Evolutionary conservation across 1,140 invertebrate genomes (phyloP).

Genomic region (Palaemon carinicauda): DNA sequence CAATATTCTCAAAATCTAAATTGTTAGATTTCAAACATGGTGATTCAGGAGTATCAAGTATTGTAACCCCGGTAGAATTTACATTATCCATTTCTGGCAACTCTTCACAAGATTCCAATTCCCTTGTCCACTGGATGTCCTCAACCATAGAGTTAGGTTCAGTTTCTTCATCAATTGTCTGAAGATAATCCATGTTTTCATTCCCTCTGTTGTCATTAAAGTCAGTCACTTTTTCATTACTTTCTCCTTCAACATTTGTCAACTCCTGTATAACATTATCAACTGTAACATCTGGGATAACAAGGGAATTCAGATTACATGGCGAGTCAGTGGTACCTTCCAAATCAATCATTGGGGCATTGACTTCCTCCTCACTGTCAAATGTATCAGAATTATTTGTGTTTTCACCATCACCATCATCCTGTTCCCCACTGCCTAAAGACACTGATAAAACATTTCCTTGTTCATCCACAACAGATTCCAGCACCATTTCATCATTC

Average conservation of each 20-base stretch:
- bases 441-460: background rate
- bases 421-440: background rate
- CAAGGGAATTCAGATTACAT: background rate
- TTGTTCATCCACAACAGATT: constrained; percentile 16
- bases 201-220: background rate
- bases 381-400: background rate
- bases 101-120: background rate
- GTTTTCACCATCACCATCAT: background rate
- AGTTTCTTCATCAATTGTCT: constrained; percentile 44
- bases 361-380: background rate
- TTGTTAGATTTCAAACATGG: too few species aligned
- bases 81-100: background rate
- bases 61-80: background rate
- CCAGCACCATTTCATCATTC: constrained; percentile 13
- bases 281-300: constrained; percentile 17
- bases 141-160: constrained; percentile 28
- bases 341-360: background rate
- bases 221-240: background rate
- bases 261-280: background rate
- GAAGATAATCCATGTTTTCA: constrained; percentile 24
- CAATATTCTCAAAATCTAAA: too few species aligned
- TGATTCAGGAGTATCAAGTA: background rate
- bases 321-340: background rate
- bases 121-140: background rate
- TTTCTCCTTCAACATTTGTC: background rate